Conservation (phyloP, 1,140 invertebrate species). For the Notospermus geniculatus region DNA sequence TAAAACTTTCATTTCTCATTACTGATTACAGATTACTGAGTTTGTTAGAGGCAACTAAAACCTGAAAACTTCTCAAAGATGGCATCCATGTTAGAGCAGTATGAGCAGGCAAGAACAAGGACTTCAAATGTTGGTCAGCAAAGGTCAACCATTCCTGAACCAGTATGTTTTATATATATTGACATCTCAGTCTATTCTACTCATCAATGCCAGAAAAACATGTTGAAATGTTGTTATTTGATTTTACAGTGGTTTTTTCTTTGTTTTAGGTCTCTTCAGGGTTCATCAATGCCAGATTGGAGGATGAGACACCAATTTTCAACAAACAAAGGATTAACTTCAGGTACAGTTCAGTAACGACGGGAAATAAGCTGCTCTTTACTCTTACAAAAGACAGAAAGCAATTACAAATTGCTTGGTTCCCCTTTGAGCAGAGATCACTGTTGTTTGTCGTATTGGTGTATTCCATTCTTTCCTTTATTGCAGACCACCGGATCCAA, state of each 20-base stretch:
- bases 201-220: neutral
- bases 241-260: neutral
- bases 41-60: no score
- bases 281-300: constrained; percentile 41
- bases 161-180: no score
- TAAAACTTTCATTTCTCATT: no score
- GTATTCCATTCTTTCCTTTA: constrained; percentile 69
- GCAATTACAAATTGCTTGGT: constrained; percentile 12
- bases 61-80: constrained; percentile 53
- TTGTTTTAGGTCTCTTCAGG: constrained; percentile 29
- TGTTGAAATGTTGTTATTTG: neutral
- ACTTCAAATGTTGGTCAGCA: constrained; percentile 13
- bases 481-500: constrained; percentile 73
- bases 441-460: neutral
- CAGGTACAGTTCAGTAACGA: no score
- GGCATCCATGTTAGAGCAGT: constrained; percentile 76
- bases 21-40: no score
- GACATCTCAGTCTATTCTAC: no score
- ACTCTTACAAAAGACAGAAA: no score
- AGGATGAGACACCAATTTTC: constrained; percentile 52
- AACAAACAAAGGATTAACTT: constrained; percentile 52
- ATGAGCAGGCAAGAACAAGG: constrained; percentile 66
- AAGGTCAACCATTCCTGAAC: neutral
- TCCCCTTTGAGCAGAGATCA: neutral
- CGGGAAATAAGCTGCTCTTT: no score